Evolutionary conservation across 1,140 invertebrate genomes (phyloP).

Genomic region (Bombus sibiricus): DNA sequence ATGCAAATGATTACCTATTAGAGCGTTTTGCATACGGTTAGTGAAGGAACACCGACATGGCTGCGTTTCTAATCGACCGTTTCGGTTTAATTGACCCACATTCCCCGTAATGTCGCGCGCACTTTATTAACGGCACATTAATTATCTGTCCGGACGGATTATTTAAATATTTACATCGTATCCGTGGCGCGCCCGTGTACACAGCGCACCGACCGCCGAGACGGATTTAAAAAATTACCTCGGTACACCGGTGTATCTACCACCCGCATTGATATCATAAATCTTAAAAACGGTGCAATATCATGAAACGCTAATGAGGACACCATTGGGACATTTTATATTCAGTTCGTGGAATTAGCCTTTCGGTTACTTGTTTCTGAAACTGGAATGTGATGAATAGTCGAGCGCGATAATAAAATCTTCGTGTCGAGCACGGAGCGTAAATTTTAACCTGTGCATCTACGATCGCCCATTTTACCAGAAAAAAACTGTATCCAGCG

Average conservation of each 20-base stretch:
- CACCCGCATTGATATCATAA: constrained; percentile 52
- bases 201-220: constrained; percentile 38
- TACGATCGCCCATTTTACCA: constrained; percentile 15
- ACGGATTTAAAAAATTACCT: constrained; percentile 65
- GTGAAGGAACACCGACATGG: not conserved
- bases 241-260: constrained; percentile 40
- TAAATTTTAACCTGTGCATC: constrained; percentile 44
- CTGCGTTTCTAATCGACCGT: constrained; percentile 26
- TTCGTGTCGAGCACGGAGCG: constrained; percentile 16
- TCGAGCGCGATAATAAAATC: constrained; percentile 65
- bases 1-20: constrained; percentile 39
- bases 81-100: constrained; percentile 47
- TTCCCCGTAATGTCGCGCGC: not conserved
- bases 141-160: constrained; percentile 56
- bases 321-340: constrained; percentile 70
- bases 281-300: constrained; percentile 69
- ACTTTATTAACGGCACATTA: constrained; percentile 59
- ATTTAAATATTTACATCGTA: constrained; percentile 63
- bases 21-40: constrained; percentile 2
- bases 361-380: constrained; percentile 60
- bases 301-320: constrained; percentile 69
- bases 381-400: constrained; percentile 54
- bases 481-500: constrained; percentile 15
- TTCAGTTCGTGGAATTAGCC: constrained; percentile 67
- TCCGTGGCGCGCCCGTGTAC: constrained; percentile 38